Evolutionary conservation across 2,113 vertebrate species (phyloP), one percentile per base, ranked within the genome.

Genomic region (Prunella himalayana): DNA sequence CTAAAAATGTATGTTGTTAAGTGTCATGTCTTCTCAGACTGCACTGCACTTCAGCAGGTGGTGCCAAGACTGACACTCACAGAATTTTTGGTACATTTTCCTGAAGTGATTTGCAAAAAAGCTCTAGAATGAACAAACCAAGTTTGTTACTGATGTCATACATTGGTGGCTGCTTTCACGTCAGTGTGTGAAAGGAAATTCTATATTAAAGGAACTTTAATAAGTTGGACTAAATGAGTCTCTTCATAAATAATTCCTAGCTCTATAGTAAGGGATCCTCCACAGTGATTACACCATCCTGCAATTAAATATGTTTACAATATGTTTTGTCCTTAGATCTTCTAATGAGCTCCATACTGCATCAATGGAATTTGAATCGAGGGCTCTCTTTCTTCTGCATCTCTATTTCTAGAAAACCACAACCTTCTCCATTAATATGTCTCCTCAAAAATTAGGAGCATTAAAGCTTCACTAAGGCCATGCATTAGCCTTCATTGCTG

Each of bases 261-360:
- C 42, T 84, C 60, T 89, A 3, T 66, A 82, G 64, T 79, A 80
- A 92, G 68, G 66, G 47, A 92, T 94, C 88, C 51, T 96, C 76
- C 63, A 65, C 86, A 82, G 49, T 61, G 82, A 95, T 92, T 90
- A 72, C 7, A 11, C 64, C 73, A 86, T 79, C 57, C 63, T 95
- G 72, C 86, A 94, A 86, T 84, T 94, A 95, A 97, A 71, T 91
- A 83, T 69, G 76, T 92, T 95, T 82, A 76, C 86, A 94, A 49
- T 72, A 70, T 82, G 41, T 82, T 79, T 94, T 83, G 65, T 80
- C 51, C 72, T 92, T 76, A 72, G 86, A 82, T 92, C 88, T 66
- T 90, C 85, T 96, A 85, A 87, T 17, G 7, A 97, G 73, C 71
- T 94, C 86, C 84, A 78, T 90, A 63, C 53, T 75, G 45, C 68